phyloP scores from a whole-genome alignment of 2,113 vertebrate species.

The Mormyrus iriodes region DNA sequence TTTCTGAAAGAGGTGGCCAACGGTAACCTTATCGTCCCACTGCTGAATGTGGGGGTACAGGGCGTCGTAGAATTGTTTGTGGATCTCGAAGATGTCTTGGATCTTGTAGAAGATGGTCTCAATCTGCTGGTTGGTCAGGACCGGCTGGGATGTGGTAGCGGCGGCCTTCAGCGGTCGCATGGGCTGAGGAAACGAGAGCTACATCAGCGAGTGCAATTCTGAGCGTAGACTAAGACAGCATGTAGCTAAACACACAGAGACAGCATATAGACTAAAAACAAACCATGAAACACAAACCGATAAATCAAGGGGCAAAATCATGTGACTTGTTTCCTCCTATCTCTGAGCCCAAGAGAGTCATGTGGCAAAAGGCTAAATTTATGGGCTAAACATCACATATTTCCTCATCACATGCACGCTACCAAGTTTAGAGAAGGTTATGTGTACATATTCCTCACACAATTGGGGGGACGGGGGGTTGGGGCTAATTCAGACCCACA shows the following conservation, averaged over 20 bases:
- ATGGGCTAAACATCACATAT: not conserved
- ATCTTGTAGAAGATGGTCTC: constrained; percentile 98
- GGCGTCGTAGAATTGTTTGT: constrained; percentile 91
- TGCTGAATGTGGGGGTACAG: constrained; percentile 88
- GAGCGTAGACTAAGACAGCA: not conserved
- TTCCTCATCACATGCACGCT: not conserved
- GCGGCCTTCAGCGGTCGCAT: constrained; percentile 94
- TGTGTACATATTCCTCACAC: not conserved
- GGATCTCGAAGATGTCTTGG: constrained; percentile 93
- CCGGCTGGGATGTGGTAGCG: constrained; percentile 89
- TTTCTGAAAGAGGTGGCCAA: constrained; percentile 96
- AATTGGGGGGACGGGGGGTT: not conserved
- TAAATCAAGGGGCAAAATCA: not conserved
- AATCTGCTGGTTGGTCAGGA: constrained; percentile 88
- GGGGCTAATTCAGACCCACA: not conserved
- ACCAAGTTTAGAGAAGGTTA: not conserved
- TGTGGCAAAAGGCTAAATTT: not conserved
- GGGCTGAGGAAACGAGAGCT: constrained; percentile 60
- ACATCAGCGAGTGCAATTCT: not conserved
- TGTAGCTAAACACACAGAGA: not conserved
- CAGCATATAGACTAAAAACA: not conserved
- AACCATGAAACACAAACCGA: not conserved
- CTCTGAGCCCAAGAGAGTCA: not conserved
- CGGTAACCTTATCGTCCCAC: constrained; percentile 88
- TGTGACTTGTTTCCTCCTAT: not conserved